Evolutionary conservation across 2,888 invertebrate species (phyloP), one percentile per base, ranked within the genome.

Genomic region (Agrotis exclamationis): DNA sequence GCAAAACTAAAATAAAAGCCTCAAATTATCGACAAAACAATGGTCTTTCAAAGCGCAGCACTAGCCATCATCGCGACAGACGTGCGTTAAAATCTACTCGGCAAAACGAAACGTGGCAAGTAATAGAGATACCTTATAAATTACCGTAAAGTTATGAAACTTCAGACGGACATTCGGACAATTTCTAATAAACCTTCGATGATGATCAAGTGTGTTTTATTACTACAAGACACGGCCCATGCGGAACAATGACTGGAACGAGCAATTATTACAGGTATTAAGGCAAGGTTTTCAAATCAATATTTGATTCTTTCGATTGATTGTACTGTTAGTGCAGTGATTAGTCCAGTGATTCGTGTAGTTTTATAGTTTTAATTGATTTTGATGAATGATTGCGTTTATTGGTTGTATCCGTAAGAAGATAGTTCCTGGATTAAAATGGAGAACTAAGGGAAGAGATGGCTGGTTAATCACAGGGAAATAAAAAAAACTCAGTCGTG

Each of bases 131-230:
- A 70, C 74, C 72, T 62, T 74, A 64, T 75, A 75, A 84, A 80
- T 80, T 67, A 76, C 80, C 57, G 82, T 63, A 76, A 74, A 81
- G 56, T 62, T 64, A 79, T 85, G 70, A 85, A 78, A 83, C 65
- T 50, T 45, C 57, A 65, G 58, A 76, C 66, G 56, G 76, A 74
- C 78, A 74, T 68, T 73, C 76, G 63, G 59, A 85, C 74, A 80
- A 80, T 86, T 85, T 85, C 79, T 78, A 79, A 85, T 86, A 80
- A 80, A 79, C 60, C 58, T 68, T 57, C 70, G 59, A 73, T 73
- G 78, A 77, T 84, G 73, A 87, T 84, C 75, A 80, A 80, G 65
- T 70, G 66, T 75, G 75, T 80, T 79, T 88, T 87, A 87, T 85
- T 83, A 79, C 85, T 74, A 69, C 47, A 70, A 78, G 69, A 82